These are phyloP conservation scores for Corythucha ciliata DNA, from an alignment of 2,888 invertebrate species.

Conservation along the genomic window DNA sequence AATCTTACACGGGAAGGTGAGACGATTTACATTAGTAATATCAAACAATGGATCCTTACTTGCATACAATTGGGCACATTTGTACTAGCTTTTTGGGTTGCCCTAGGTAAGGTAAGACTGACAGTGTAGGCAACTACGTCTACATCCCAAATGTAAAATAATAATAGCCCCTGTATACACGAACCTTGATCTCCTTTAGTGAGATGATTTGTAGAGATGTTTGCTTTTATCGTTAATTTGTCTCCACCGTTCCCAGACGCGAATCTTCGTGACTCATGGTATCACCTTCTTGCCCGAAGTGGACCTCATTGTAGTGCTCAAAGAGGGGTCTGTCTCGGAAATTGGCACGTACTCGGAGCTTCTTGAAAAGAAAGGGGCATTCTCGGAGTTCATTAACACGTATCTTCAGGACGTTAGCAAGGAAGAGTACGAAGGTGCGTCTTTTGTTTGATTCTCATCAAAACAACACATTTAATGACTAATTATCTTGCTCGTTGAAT, in stretches of 20 bases:
- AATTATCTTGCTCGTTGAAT: too few relatives aligned
- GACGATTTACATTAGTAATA: too few relatives aligned
- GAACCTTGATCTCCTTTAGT: too few relatives aligned
- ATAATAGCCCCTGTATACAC: too few relatives aligned
- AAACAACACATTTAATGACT: too few relatives aligned
- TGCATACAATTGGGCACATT: too few relatives aligned
- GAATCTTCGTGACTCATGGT: constrained; percentile 52
- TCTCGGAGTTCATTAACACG: constrained; percentile 38
- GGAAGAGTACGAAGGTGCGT: constrained; percentile 22
- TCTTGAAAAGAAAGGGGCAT: constrained; percentile 42
- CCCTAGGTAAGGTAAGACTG: too few relatives aligned
- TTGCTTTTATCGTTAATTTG: constrained; percentile 5
- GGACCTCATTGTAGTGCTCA: constrained; percentile 48
- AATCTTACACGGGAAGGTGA: constrained; percentile 41
- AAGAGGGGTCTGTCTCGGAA: constrained; percentile 47
- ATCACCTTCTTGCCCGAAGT: constrained; percentile 48
- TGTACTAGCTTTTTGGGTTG: too few relatives aligned
- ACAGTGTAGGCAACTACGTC: too few relatives aligned
- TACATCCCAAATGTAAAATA: not conserved
- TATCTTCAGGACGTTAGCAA: constrained; percentile 26
- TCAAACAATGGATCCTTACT: too few relatives aligned
- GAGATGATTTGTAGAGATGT: too few relatives aligned
- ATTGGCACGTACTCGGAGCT: constrained; percentile 50
- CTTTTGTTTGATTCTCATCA: not conserved
- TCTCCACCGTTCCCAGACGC: constrained; percentile 40